phyloP scores from a whole-genome alignment of 64 coral and sea anemone genomes.

The Astreopora myriophthalma region DNA sequence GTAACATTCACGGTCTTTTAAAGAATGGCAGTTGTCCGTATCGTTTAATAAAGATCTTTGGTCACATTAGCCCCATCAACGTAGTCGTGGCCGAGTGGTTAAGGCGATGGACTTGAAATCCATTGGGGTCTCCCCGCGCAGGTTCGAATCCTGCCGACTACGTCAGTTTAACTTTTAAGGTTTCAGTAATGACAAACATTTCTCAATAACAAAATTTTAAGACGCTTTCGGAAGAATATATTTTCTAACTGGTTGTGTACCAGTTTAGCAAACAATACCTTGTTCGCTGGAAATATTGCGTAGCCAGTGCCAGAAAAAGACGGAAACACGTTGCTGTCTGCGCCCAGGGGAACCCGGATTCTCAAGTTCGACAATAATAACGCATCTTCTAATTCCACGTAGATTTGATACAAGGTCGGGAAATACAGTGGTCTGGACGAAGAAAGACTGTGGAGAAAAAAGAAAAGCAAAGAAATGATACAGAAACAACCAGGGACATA shows the following conservation, averaged over 20 bases:
- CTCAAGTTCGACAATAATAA: constrained; percentile 16
- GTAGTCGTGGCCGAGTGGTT: constrained; percentile 26
- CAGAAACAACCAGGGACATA: too few relatives aligned
- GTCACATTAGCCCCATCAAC: too few relatives aligned
- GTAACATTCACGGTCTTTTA: too few relatives aligned
- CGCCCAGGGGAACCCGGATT: constrained; percentile 26
- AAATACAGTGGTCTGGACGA: constrained; percentile 16
- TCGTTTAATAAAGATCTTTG: too few relatives aligned
- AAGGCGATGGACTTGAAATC: neutral
- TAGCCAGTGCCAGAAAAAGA: constrained; percentile 51
- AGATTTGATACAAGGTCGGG: constrained; percentile 62
- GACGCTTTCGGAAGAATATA: too few relatives aligned
- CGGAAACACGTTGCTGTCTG: constrained; percentile 11
- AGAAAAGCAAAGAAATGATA: neutral
- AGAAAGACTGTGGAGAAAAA: constrained; percentile 10
- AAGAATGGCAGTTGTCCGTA: too few relatives aligned
- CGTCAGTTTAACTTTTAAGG: neutral
- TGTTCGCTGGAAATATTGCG: constrained; percentile 10
- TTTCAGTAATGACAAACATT: too few relatives aligned
- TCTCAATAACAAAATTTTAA: too few relatives aligned
- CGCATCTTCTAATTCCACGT: constrained; percentile 42
- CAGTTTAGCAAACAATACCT: neutral
- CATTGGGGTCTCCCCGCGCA: constrained; percentile 44
- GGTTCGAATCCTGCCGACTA: constrained; percentile 54
- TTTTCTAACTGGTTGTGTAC: neutral